A percentile compares a stretch with the other conserved stretches of the same genome.
These are phyloP conservation scores for Drosophila nr. perissopoda DNA, from an alignment of 2,888 invertebrate species.

Conservation along the genomic window DNA sequence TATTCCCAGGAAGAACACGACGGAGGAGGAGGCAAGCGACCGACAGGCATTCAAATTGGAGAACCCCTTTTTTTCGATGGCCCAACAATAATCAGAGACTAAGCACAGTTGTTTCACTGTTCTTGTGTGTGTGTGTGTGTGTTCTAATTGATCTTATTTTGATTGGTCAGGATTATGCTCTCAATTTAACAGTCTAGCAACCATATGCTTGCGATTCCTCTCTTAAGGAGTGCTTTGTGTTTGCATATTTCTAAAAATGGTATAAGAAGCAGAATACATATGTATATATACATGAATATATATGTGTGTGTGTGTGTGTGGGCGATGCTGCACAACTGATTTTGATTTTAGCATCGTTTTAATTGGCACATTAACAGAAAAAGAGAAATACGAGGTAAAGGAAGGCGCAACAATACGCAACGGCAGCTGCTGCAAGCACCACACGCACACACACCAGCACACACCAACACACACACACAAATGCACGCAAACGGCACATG, in stretches of 20 bases:
- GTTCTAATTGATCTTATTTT: neutral
- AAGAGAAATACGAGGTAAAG: constrained; percentile 24
- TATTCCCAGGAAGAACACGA: neutral
- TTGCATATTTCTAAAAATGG: neutral
- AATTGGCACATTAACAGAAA: constrained; percentile 63
- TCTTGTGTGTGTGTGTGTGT: neutral
- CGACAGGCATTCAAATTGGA: neutral
- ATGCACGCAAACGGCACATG: constrained; percentile 13
- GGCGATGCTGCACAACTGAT: constrained; percentile 22
- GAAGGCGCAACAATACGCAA: constrained; percentile 40
- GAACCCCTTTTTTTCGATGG: neutral
- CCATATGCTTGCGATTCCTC: constrained; percentile 4
- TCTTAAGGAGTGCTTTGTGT: neutral
- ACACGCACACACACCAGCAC: neutral
- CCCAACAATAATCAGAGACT: constrained; percentile 46
- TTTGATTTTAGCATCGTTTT: neutral
- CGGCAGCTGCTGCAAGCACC: constrained; percentile 16
- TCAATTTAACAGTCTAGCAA: constrained; percentile 32
- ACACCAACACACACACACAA: neutral
- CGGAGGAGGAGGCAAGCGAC: neutral
- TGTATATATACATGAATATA: neutral
- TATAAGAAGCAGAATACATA: neutral
- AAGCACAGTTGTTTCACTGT: neutral
- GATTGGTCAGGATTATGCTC: neutral
- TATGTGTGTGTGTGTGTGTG: neutral